Conservation (phyloP, 2,113 vertebrate genomes). For the Gasterosteus nipponicus region DNA sequence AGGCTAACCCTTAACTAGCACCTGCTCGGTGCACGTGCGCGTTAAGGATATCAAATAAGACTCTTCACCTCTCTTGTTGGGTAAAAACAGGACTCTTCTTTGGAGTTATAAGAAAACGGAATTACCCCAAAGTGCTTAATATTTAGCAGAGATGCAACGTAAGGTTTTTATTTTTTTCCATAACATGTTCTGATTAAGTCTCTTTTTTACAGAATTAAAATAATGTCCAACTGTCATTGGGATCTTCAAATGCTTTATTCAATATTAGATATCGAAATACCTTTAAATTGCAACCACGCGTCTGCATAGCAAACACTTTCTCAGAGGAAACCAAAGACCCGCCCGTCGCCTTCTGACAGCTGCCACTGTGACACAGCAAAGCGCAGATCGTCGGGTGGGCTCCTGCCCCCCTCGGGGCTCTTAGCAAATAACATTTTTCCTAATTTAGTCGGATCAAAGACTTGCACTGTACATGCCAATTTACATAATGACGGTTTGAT, state of each 20-base stretch:
- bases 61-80: not conserved
- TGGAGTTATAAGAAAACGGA: not conserved
- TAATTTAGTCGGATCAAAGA: constrained; percentile 76
- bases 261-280: not conserved
- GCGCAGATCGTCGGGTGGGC: constrained; percentile 62
- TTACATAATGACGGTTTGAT: constrained; percentile 83
- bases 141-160: not conserved
- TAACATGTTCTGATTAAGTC: not conserved
- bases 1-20: too few relatives aligned
- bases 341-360: constrained; percentile 54
- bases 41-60: not conserved
- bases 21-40: not conserved
- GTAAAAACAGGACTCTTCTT: not conserved
- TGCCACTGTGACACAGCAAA: constrained; percentile 71
- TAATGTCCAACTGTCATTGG: not conserved
- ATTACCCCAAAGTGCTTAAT: not conserved
- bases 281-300: not conserved
- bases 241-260: not conserved
- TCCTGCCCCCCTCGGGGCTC: constrained; percentile 57
- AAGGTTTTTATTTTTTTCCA: not conserved
- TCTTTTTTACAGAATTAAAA: not conserved
- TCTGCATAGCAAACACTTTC: not conserved
- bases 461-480: constrained; percentile 78
- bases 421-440: constrained; percentile 76
- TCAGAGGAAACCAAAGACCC: constrained; percentile 33